A percentile compares a stretch with the other conserved stretches of the same genome.
Conservation (phyloP, 1,140 invertebrate species). For the Pogonomyrmex californicus region DNA sequence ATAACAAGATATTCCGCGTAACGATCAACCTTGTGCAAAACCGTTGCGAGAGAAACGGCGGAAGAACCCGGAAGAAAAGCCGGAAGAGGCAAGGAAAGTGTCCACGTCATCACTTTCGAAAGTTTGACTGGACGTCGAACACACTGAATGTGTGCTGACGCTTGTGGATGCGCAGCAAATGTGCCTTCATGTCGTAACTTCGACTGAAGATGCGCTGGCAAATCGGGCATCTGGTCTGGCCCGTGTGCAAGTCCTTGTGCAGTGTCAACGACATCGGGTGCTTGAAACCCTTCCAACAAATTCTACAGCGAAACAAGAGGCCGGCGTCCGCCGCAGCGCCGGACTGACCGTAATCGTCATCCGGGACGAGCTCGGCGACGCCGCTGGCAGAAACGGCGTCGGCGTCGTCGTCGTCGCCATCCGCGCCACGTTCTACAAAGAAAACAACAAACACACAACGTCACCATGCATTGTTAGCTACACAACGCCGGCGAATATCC, state of each 20-base stretch:
- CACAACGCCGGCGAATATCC: conserved; percentile 34
- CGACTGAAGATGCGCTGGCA: conserved; percentile 89
- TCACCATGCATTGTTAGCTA: conserved; percentile 75
- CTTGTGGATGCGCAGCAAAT: conserved; percentile 88
- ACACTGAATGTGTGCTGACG: conserved; percentile 72
- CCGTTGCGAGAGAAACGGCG: not conserved
- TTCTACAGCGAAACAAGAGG: conserved; percentile 89
- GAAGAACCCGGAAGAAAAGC: conserved; percentile 3
- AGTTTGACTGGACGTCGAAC: conserved; percentile 75
- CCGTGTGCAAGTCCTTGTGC: conserved; percentile 92
- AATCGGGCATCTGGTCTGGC: conserved; percentile 90
- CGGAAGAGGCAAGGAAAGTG: not conserved
- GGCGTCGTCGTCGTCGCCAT: conserved; percentile 54
- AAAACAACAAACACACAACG: conserved; percentile 81
- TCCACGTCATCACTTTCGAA: conserved; percentile 71
- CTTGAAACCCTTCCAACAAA: conserved; percentile 92
- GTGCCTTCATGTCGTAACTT: conserved; percentile 89
- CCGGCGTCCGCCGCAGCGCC: conserved; percentile 78
- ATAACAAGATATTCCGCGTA: not conserved
- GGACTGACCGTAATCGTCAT: conserved; percentile 80
- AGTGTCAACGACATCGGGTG: conserved; percentile 92
- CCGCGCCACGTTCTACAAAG: conserved; percentile 81
- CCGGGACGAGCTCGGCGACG: conserved; percentile 76
- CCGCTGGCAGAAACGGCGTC: conserved; percentile 46
- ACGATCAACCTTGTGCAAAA: conserved; percentile 12